Base-by-base conservation (phyloP, 2,888 invertebrate species). In the Ochropleura plecta region DNA sequence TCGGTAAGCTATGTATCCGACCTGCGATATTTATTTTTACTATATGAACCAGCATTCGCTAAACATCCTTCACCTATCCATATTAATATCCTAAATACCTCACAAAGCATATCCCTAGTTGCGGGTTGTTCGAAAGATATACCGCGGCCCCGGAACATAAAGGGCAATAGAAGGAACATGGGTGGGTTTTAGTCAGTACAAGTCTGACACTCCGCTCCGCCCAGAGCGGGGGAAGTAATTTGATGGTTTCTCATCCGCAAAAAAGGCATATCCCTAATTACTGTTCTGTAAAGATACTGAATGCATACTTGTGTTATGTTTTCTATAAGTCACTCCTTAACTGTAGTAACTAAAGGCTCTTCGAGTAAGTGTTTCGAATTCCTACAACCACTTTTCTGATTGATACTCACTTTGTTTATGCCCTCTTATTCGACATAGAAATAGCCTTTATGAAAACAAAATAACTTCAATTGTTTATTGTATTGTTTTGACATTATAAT, bases 401-500 rank as follows among this genome's bases (percentile, higher is more conserved):
- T 30, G 12, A 30, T 49, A 40, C 3, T 49, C 49, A 40, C 12
- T 65, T 10, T 49, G 30, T 10, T 12, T n/a, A 66, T n/a, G 10
- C 16, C 42, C 10, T 66, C 42, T n/a, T 60, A n/a, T 53, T 53
- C 30, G 14, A 57, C 30, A 40, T 12, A 65, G 12, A 7, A 16
- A 67, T 7, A 55, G 18, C 18, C 7, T 49, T 72, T 42, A 40
- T 18, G 20, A 42, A 72, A 49, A 49, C 20, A 20, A 40, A 44
- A 44, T 70, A 30, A 20, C 7, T 44, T 3, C 0, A 40, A 16
- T 14, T 14, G 3, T 48, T 16, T 20, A 73, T 74, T 46, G 51
- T 74, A n/a, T 65, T 48, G 64, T 73, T 51, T 73, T 49, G 73
- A 44, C 30, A 49, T 59, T n/a, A 40, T 18, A 0, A 42, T 9